Conservation (phyloP, 2,888 invertebrate species). For the Hemicrepidius hirtus region DNA sequence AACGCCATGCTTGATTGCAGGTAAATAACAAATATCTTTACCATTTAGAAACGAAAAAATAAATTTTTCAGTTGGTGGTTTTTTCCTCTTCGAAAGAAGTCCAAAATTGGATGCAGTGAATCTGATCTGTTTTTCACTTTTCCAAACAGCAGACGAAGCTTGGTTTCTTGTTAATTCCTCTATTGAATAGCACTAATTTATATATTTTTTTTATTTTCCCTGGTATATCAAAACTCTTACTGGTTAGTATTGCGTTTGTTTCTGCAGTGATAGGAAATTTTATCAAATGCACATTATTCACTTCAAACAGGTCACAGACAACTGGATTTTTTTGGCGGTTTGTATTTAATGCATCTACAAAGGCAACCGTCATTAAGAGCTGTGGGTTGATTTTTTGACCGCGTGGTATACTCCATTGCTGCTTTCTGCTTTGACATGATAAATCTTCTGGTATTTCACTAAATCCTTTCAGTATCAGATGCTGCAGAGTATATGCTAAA, state of each 20-base stretch:
- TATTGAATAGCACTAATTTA: background rate
- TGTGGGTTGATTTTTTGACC: background rate
- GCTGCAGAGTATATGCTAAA: conserved; percentile 4
- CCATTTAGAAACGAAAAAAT: background rate
- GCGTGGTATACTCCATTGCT: conserved; percentile 1
- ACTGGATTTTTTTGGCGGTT: background rate
- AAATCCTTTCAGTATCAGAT: background rate
- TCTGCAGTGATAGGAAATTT: background rate
- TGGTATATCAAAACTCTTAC: background rate
- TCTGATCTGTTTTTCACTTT: background rate
- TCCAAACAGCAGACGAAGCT: background rate
- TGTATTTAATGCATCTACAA: background rate
- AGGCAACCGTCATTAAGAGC: background rate
- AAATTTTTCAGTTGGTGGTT: background rate
- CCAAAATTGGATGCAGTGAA: conserved; percentile 1
- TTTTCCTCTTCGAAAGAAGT: background rate
- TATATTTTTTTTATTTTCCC: background rate
- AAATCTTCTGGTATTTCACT: conserved; percentile 3
- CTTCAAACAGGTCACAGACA: background rate
- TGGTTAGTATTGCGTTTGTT: background rate
- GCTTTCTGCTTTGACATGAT: background rate
- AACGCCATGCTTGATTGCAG: background rate
- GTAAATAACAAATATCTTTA: background rate
- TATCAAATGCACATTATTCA: background rate
- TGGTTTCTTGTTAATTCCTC: background rate